phyloP scores from a whole-genome alignment of 1,140 invertebrate species.

The Laupala kohalensis region DNA sequence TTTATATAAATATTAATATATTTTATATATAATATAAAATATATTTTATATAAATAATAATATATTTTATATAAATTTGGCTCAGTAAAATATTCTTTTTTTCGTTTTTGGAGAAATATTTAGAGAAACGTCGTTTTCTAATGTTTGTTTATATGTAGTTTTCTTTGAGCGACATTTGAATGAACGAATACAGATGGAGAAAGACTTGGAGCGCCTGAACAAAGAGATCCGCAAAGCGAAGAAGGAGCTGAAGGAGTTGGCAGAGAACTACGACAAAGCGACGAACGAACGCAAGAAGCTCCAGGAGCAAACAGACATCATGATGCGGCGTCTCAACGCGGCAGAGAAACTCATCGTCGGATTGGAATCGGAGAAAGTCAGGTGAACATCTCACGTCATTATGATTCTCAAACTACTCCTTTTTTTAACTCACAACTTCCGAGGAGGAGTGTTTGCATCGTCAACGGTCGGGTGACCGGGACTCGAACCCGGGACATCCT shows the following conservation, averaged over 20 bases:
- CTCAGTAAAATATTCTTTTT: too few relatives aligned
- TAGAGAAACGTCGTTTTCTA: too few relatives aligned
- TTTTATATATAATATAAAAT: too few relatives aligned
- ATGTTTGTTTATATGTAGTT: not conserved
- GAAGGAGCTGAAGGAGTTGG: slow-evolving; percentile 48
- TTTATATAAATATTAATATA: too few relatives aligned
- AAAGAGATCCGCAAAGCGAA: slow-evolving; percentile 60
- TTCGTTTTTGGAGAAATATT: too few relatives aligned
- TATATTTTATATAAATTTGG: too few relatives aligned
- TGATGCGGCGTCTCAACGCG: slow-evolving; percentile 62
- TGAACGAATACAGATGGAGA: slow-evolving; percentile 38
- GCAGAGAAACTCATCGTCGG: slow-evolving; percentile 75
- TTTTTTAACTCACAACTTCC: too few relatives aligned
- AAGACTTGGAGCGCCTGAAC: slow-evolving; percentile 60
- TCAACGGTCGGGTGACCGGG: too few relatives aligned
- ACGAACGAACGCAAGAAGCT: slow-evolving; percentile 58
- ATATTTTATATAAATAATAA: too few relatives aligned
- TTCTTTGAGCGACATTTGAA: not conserved
- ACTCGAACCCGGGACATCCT: too few relatives aligned
- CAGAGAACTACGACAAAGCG: slow-evolving; percentile 59
- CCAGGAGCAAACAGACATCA: slow-evolving; percentile 70
- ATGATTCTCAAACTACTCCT: not conserved
- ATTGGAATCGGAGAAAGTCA: slow-evolving; percentile 62
- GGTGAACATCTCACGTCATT: slow-evolving; percentile 26
- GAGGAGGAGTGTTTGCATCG: too few relatives aligned